These are phyloP conservation scores for Apotomis turbidana DNA, from an alignment of 2,888 invertebrate species.

Conservation along the genomic window DNA sequence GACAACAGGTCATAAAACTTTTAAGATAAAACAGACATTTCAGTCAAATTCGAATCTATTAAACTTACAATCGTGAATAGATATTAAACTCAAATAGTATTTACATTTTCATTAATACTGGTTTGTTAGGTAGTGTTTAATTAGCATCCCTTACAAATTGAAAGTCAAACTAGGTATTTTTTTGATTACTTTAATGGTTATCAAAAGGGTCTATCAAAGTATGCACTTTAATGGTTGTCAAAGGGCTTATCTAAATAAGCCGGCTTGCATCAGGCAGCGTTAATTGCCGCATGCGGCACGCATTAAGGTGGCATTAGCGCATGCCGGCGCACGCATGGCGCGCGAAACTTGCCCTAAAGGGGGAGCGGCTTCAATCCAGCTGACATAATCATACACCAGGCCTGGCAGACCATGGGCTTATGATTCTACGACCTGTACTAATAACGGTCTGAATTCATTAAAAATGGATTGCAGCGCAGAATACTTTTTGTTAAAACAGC, in stretches of 20 bases:
- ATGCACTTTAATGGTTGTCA: too few species aligned
- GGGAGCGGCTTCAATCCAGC: constrained; percentile 41
- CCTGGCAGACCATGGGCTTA: constrained; percentile 41
- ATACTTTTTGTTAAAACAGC: too few species aligned
- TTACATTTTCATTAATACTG: too few species aligned
- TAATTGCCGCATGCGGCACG: constrained; percentile 47
- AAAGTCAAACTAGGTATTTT: neutral
- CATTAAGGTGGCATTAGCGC: constrained; percentile 42
- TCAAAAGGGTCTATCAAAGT: neutral
- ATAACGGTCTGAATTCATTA: constrained; percentile 14
- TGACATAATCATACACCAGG: constrained; percentile 39
- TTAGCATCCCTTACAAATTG: too few species aligned
- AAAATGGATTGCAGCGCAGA: too few species aligned
- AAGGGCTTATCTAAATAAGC: neutral
- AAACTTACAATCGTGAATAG: too few species aligned
- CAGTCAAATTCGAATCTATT: too few species aligned
- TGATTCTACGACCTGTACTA: constrained; percentile 35
- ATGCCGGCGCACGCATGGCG: constrained; percentile 40
- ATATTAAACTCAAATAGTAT: too few species aligned
- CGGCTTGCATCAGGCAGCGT: constrained; percentile 51
- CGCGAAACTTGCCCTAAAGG: constrained; percentile 47
- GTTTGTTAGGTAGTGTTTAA: too few species aligned
- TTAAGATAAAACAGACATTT: too few species aligned
- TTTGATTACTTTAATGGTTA: constrained; percentile 12
- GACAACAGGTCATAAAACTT: too few species aligned